These are phyloP conservation scores for Arnoldichthys spilopterus DNA, from an alignment of 2,797 vertebrate species.

Conservation along the genomic window DNA sequence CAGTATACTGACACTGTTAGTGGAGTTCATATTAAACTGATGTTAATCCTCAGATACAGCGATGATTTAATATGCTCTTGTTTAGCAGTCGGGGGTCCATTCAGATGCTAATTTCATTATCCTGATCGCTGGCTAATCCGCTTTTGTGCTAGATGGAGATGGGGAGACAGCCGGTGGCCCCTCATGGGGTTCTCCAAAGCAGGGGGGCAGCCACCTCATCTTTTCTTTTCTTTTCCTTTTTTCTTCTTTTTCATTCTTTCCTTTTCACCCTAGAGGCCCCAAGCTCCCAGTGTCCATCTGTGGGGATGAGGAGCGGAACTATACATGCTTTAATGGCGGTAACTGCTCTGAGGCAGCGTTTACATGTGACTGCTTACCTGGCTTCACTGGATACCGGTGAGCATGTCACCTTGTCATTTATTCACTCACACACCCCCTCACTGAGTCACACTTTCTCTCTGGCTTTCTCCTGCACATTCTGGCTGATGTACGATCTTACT, in stretches of 20 bases:
- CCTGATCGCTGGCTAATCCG: conserved; percentile 63
- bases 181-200: conserved; percentile 27
- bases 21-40: neutral
- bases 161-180: neutral
- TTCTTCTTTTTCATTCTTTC: neutral
- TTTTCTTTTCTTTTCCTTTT: conserved; percentile 43
- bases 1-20: neutral
- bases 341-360: conserved; percentile 81
- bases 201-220: conserved; percentile 34
- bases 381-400: conserved; percentile 88
- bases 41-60: conserved; percentile 29
- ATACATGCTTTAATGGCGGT: conserved; percentile 90
- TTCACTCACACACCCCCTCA: neutral
- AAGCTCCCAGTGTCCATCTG: conserved; percentile 84
- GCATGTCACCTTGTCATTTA: conserved; percentile 47
- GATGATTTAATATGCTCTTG: conserved; percentile 53
- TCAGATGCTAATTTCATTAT: conserved; percentile 66
- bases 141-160: conserved; percentile 50
- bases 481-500: neutral
- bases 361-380: conserved; percentile 79
- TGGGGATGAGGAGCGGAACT: conserved; percentile 82
- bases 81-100: conserved; percentile 54
- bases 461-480: neutral
- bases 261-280: conserved; percentile 67
- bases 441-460: neutral